These are phyloP conservation scores for Oreochromis grahami DNA, from an alignment of 2,797 vertebrate species.

Conservation along the genomic window DNA sequence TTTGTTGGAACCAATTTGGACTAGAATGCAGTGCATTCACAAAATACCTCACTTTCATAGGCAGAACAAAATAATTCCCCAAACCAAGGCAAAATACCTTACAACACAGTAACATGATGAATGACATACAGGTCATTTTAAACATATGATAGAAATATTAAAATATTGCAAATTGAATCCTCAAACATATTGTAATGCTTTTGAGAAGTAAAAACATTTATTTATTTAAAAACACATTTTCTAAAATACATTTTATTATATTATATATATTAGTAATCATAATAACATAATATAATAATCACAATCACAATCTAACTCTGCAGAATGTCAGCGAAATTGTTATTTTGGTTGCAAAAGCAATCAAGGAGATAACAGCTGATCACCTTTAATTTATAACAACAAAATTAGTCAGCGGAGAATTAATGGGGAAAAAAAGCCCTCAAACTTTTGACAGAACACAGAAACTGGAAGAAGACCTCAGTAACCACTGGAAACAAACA, in stretches of 20 bases:
- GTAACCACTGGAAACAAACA: not conserved
- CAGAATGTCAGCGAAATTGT: not conserved
- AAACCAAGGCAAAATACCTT: accelerated
- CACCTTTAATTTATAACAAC: not conserved
- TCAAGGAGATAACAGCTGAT: not conserved
- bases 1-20: not conserved
- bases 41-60: not conserved
- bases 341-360: not conserved
- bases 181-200: not conserved
- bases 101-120: not conserved
- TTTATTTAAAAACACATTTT: not conserved
- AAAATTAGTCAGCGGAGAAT: not conserved
- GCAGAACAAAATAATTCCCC: not conserved
- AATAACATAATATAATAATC: not conserved
- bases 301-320: not conserved
- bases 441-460: not conserved
- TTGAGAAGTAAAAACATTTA: not conserved
- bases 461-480: not conserved
- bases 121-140: not conserved
- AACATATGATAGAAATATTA: not conserved
- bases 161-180: not conserved
- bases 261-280: not conserved
- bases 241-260: not conserved
- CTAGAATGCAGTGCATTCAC: not conserved
- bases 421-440: not conserved